A percentile compares a stretch with the other conserved stretches of the same genome.
phyloP scores from a whole-genome alignment of 2,797 vertebrate species.

The Paguma larvata region DNA sequence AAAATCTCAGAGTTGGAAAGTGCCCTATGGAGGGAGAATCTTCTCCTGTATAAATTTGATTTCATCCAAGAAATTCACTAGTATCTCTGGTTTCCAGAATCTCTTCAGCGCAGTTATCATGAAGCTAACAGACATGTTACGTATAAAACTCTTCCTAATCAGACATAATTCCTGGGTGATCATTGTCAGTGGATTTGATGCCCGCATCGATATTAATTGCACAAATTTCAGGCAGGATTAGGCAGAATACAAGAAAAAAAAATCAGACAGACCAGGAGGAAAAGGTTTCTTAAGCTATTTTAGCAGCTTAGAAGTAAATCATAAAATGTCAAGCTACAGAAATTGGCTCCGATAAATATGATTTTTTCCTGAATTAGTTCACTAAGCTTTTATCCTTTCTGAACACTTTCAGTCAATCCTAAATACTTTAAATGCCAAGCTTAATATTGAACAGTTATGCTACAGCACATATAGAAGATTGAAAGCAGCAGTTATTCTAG shows the following conservation, averaged over 20 bases:
- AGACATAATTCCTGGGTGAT: slow-evolving; percentile 75
- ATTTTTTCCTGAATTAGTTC: slow-evolving; percentile 87
- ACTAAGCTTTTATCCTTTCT: slow-evolving; percentile 87
- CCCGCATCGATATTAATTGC: slow-evolving; percentile 84
- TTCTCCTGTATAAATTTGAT: slow-evolving; percentile 41
- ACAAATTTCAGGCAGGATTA: slow-evolving; percentile 87
- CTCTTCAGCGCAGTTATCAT: background rate
- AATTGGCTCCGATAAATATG: slow-evolving; percentile 88
- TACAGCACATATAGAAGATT: slow-evolving; percentile 72
- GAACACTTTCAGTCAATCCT: slow-evolving; percentile 86
- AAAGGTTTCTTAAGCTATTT: slow-evolving; percentile 89
- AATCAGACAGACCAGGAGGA: slow-evolving; percentile 81
- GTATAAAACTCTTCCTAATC: slow-evolving; percentile 76
- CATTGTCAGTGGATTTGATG: slow-evolving; percentile 67
- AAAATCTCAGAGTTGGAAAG: slow-evolving; percentile 55
- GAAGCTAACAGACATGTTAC: slow-evolving; percentile 56
- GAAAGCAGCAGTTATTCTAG: slow-evolving; percentile 66
- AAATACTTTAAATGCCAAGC: slow-evolving; percentile 85
- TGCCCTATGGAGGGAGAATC: background rate
- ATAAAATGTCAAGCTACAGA: slow-evolving; percentile 89
- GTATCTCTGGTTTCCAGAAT: slow-evolving; percentile 36
- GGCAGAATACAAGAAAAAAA: slow-evolving; percentile 78
- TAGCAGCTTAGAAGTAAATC: slow-evolving; percentile 89
- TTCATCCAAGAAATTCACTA: slow-evolving; percentile 9
- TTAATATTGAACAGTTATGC: slow-evolving; percentile 84